Evolutionary conservation across 2,797 vertebrate species (phyloP).

Genomic region (Hyperoplus immaculatus): DNA sequence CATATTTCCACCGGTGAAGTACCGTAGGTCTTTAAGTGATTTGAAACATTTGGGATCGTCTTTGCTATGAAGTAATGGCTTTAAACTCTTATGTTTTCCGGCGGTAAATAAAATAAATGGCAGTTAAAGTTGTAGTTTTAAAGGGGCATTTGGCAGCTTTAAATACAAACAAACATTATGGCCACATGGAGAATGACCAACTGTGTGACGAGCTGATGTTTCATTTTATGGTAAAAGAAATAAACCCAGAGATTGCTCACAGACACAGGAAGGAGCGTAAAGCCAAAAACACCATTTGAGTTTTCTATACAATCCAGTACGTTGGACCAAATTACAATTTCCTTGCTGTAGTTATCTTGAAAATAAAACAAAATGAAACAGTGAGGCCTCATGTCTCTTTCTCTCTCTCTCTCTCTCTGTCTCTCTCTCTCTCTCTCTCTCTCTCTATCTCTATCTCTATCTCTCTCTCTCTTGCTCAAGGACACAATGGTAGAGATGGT

Average conservation of each 20-base stretch:
- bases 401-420: background rate
- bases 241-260: background rate
- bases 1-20: no score
- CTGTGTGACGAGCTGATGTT: background rate
- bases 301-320: background rate
- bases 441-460: no score
- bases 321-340: background rate
- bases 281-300: background rate
- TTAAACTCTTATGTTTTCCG: background rate
- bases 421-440: background rate
- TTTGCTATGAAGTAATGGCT: background rate
- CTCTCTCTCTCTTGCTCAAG: no score
- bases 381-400: background rate
- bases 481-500: no score
- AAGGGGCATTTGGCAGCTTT: background rate
- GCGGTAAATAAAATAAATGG: background rate
- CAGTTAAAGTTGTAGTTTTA: background rate
- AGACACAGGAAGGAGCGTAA: background rate
- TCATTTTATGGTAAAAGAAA: background rate
- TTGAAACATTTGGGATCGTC: background rate
- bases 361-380: constrained; percentile 13
- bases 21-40: no score
- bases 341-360: background rate
- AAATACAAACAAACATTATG: background rate
- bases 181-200: background rate